These are phyloP conservation scores for Archocentrus centrarchus DNA, from an alignment of 2,113 vertebrate genomes.

Conservation along the genomic window DNA sequence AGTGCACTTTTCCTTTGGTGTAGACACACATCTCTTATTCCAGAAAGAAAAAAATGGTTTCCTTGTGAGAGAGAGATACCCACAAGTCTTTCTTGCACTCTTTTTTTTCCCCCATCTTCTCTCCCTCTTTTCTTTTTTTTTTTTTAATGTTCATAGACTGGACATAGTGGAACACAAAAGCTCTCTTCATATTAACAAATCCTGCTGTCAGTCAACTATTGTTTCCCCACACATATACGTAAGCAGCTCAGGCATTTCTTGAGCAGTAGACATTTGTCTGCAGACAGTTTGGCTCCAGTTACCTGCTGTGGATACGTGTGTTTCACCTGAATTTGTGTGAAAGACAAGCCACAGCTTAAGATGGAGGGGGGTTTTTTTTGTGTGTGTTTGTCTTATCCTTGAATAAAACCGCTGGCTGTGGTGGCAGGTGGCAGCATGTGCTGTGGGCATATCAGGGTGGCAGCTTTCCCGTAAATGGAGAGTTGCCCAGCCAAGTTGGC, in stretches of 20 bases:
- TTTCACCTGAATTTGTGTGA: constrained; percentile 22
- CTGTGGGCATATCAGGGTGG: constrained; percentile 17
- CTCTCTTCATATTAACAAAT: constrained; percentile 40
- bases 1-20: not conserved
- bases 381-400: constrained; percentile 21
- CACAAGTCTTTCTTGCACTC: not conserved
- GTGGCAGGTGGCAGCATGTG: constrained; percentile 47
- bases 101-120: not conserved
- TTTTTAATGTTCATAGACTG: constrained; percentile 26
- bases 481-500: constrained; percentile 19
- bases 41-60: not conserved
- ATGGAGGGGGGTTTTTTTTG: not conserved
- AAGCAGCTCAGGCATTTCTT: constrained; percentile 36
- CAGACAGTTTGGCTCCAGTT: constrained; percentile 42
- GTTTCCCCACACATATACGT: constrained; percentile 24
- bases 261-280: constrained; percentile 2
- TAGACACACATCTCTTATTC: not conserved
- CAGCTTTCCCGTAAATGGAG: constrained; percentile 32
- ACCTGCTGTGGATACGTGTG: constrained; percentile 38
- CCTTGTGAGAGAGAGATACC: constrained; percentile 7
- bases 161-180: constrained; percentile 36
- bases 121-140: constrained; percentile 10
- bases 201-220: constrained; percentile 42
- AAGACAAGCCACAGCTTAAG: constrained; percentile 33
- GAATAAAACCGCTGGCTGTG: constrained; percentile 27